Evolutionary conservation across 53 echinoderm and acorn worm genomes (phyloP), one percentile per base, ranked within the genome.

Genomic region (Pentamera pediparva): DNA sequence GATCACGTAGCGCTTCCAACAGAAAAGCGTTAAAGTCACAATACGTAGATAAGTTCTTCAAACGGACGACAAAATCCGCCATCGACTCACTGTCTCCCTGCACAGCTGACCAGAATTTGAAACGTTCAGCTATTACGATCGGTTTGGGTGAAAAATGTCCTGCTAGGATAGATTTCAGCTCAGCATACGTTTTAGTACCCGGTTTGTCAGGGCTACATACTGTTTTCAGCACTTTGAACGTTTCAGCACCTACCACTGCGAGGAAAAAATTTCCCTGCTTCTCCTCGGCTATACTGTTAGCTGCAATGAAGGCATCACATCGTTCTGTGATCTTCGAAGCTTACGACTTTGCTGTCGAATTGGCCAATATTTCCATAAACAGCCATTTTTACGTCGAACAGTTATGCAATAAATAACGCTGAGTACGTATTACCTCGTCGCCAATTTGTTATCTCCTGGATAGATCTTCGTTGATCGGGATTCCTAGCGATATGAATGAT

Each of bases 21-120:
- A 89, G 69, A 37, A 76, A 80, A 3, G 35, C 52, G 1, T 79
- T 74, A 57, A 89, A 89, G 5, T 76, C 59, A 24, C 82, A 89
- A 2, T 63, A 26, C 22, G 64, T 56, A 18, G 89, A 56, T 30
- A 89, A 52, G 18, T 55, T 32, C 9, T 75, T 37, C 15, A 85
- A 43, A 24, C 76, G 35, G 2, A 76, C 86, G 12, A 85, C 22
- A 25, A 76, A 82, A 3, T 56, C 70, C 5, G 70, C 54, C 5
- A 89, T 77, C 5, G 51, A 37, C 58, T 89, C 85, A 2, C 50
- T 39, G 35, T 77, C 56, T 13, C 56, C 70, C 28, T 79, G 69
- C 2, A 38, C 39, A 26, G 69, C 79, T 1, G 58, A 56, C 79
- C 69, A 79, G 56, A 79, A 79, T 41, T 79, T 78, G 19, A 52